Conservation (phyloP, 2,888 invertebrate genomes). For the Sialis fuliginosa region DNA sequence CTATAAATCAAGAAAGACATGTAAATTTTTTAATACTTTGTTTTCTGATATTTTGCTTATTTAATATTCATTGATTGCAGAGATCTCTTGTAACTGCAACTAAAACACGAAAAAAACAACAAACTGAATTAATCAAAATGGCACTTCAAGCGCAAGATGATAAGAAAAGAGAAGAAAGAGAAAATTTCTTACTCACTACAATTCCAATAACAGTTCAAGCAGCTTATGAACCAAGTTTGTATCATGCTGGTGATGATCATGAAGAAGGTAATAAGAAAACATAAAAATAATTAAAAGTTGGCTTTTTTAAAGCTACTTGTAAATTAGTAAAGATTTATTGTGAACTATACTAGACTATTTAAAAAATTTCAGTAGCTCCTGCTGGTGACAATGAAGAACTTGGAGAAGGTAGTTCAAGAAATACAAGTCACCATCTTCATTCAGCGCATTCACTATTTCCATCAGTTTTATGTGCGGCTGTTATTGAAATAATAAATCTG, state of each 20-base stretch:
- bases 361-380: constrained; percentile 7
- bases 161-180: constrained; percentile 83
- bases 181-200: constrained; percentile 88
- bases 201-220: constrained; percentile 91
- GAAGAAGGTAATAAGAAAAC: constrained; percentile 46
- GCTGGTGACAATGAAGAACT: constrained; percentile 38
- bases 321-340: background rate
- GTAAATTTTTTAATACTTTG: constrained; percentile 27
- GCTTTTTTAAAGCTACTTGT: background rate
- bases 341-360: background rate
- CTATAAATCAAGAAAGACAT: constrained; percentile 92
- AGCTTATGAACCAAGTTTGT: constrained; percentile 85
- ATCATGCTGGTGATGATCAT: constrained; percentile 71
- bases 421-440: constrained; percentile 65
- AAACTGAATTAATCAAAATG: constrained; percentile 91
- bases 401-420: constrained; percentile 41
- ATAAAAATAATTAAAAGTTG: too few species aligned
- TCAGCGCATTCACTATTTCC: constrained; percentile 92
- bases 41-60: background rate
- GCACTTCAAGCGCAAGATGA: constrained; percentile 93
- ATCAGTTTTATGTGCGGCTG: constrained; percentile 88
- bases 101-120: constrained; percentile 95
- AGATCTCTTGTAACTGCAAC: constrained; percentile 93
- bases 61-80: constrained; percentile 25
- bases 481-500: constrained; percentile 83